Evolutionary conservation across 1,140 invertebrate genomes (phyloP).

Genomic region (Drosophila miranda): DNA sequence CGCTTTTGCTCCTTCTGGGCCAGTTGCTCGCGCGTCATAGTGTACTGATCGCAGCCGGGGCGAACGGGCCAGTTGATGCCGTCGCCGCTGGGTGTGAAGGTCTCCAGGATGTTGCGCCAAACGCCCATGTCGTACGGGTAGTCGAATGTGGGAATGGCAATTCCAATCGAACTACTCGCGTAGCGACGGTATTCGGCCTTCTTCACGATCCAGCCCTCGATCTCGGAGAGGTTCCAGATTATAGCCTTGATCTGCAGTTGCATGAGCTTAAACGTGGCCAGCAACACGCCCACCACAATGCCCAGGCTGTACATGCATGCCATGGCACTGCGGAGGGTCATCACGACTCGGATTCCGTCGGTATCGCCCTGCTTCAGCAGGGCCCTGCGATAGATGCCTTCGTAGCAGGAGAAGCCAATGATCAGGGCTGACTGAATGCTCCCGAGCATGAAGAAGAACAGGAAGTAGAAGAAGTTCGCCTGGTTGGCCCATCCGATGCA

Average conservation of each 20-base stretch:
- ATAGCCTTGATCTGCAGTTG: constrained; percentile 93
- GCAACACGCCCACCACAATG: constrained; percentile 92
- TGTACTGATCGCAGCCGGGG: constrained; percentile 92
- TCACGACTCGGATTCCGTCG: constrained; percentile 83
- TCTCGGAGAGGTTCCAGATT: constrained; percentile 93
- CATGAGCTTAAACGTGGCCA: constrained; percentile 94
- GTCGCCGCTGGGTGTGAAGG: constrained; percentile 87
- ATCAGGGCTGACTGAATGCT: constrained; percentile 92
- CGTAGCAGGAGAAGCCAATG: constrained; percentile 88
- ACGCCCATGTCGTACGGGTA: constrained; percentile 95
- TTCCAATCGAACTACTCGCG: constrained; percentile 66
- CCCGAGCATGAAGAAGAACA: constrained; percentile 93
- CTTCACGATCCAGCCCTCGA: constrained; percentile 97
- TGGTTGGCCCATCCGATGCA: constrained; percentile 96
- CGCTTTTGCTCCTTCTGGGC: constrained; percentile 94
- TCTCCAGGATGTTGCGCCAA: constrained; percentile 83
- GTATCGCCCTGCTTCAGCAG: constrained; percentile 81
- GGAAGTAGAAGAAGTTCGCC: constrained; percentile 93
- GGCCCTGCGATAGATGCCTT: constrained; percentile 79
- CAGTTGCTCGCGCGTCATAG: constrained; percentile 94
- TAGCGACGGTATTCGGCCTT: constrained; percentile 88
- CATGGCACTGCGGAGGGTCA: constrained; percentile 84
- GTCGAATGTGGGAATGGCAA: constrained; percentile 84
- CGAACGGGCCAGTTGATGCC: constrained; percentile 93
- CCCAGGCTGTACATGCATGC: constrained; percentile 91